Evolutionary conservation across 2,888 invertebrate species (phyloP), one percentile per base, ranked within the genome.

Genomic region (Drosophila hamatofila): DNA sequence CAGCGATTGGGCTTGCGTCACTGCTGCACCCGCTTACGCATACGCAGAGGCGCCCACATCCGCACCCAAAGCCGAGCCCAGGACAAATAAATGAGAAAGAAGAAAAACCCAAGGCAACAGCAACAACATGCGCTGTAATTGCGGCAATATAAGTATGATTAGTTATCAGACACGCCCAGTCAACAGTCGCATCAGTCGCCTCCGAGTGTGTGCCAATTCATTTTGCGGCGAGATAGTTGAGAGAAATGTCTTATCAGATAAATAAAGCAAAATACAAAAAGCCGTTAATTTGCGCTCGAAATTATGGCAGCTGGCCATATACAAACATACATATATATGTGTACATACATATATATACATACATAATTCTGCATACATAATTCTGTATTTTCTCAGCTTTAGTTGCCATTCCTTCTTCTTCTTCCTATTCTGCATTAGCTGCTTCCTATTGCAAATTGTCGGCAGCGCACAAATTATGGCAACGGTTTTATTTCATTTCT

Each of bases 1-100:
- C 12, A 27, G n/a, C 9, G 60, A 55, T 78, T 78, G 46, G 35
- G 58, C 23, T 69, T 69, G 59, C 81, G 83, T 77, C 81, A 86
- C 59, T 69, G 70, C 51, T 59, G 70, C 74, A 78, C 63, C 78
- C 76, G 51, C 62, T 27, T 42, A 37, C 42, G 23, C 49, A 49
- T 64, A 35, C 46, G 35, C 35, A 46, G 49, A 18, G 25, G n/a
- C 3, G 14, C 14, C n/a, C 57, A 21, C 49, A 51, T 54, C 37
- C 44, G 25, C 46, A 25, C 35, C 25, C 46, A 23, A 44, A 30
- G 48, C 48, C 48, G 27, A 48, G 27, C 48, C 48, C 30, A 49
- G 48, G 48, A 49, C 48, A 49, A 49, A 49, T 18, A 48, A 48
- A 27, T 8, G 8, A 14, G 14, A 21, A 44, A 7, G 8, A 18